phyloP scores from a whole-genome alignment of 2,888 invertebrate genomes.

The Orthosia gothica region DNA sequence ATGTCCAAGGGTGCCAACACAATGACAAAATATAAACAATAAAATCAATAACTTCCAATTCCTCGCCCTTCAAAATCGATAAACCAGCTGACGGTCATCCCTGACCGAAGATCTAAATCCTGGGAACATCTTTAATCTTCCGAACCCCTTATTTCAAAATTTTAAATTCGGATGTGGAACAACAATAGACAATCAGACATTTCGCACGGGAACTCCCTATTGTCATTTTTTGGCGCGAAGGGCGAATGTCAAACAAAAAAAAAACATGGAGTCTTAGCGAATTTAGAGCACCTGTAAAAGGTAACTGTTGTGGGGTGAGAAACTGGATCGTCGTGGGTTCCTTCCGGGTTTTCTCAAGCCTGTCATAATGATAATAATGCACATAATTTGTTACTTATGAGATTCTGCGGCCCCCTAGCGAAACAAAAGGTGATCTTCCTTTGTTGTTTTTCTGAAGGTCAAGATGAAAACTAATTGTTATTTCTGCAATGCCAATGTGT shows the following conservation, averaged over 20 bases:
- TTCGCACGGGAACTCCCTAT: slow-evolving; percentile 63
- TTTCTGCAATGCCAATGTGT: background rate
- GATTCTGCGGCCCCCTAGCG: slow-evolving; percentile 17
- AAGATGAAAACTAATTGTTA: slow-evolving; percentile 1
- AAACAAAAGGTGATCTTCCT: slow-evolving; percentile 36
- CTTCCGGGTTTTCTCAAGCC: slow-evolving; percentile 52
- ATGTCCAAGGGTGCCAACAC: background rate
- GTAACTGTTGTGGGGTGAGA: slow-evolving; percentile 36
- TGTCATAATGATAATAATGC: slow-evolving; percentile 24
- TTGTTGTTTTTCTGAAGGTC: slow-evolving; percentile 25
- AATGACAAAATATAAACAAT: slow-evolving; percentile 7
- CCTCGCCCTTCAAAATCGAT: slow-evolving; percentile 11
- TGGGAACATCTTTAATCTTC: slow-evolving; percentile 38
- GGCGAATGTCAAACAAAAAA: slow-evolving; percentile 58
- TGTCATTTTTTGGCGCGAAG: slow-evolving; percentile 53
- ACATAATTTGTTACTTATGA: slow-evolving; percentile 40
- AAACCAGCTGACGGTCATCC: slow-evolving; percentile 43
- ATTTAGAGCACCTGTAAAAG: slow-evolving; percentile 58
- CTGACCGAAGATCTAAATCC: slow-evolving; percentile 53
- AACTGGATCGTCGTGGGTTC: slow-evolving; percentile 46
- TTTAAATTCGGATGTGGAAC: slow-evolving; percentile 55
- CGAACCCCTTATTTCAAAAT: slow-evolving; percentile 49
- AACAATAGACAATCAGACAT: slow-evolving; percentile 66
- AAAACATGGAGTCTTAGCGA: slow-evolving; percentile 43
- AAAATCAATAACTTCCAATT: slow-evolving; percentile 26